phyloP scores from a whole-genome alignment of 1,140 invertebrate genomes.

The Rhyacophila brunnea region DNA sequence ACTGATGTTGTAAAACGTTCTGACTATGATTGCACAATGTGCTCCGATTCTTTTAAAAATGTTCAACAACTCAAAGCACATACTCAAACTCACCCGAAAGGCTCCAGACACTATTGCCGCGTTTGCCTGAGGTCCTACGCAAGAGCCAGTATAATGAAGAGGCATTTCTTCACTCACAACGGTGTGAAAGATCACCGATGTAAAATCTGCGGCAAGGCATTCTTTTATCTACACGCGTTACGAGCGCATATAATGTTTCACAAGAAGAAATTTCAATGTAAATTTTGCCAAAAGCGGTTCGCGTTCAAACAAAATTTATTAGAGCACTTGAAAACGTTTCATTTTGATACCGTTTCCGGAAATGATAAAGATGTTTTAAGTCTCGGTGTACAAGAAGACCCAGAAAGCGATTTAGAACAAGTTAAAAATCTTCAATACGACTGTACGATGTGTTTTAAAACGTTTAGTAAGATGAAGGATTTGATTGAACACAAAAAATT shows the following conservation, averaged over 20 bases:
- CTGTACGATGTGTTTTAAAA: background rate
- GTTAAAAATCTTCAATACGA: background rate
- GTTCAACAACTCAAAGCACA: background rate
- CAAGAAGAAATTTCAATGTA: background rate
- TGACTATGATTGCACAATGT: slow-evolving; percentile 1
- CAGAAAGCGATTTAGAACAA: background rate
- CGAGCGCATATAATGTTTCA: background rate
- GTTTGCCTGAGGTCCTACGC: background rate
- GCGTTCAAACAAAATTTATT: background rate
- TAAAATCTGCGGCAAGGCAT: background rate
- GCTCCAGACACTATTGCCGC: background rate
- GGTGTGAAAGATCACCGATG: background rate
- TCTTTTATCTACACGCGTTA: background rate
- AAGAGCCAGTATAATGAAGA: background rate
- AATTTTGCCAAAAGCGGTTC: background rate
- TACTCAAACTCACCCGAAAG: background rate
- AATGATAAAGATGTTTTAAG: background rate
- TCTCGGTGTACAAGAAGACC: background rate
- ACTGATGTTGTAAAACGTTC: background rate
- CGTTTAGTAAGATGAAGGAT: background rate
- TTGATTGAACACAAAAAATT: background rate
- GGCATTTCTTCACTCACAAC: background rate
- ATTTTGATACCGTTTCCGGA: background rate
- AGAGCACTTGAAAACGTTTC: background rate
- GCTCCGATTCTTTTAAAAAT: background rate